Base-by-base conservation (phyloP, 2,113 vertebrate species). In the Actinemys pallida region DNA sequence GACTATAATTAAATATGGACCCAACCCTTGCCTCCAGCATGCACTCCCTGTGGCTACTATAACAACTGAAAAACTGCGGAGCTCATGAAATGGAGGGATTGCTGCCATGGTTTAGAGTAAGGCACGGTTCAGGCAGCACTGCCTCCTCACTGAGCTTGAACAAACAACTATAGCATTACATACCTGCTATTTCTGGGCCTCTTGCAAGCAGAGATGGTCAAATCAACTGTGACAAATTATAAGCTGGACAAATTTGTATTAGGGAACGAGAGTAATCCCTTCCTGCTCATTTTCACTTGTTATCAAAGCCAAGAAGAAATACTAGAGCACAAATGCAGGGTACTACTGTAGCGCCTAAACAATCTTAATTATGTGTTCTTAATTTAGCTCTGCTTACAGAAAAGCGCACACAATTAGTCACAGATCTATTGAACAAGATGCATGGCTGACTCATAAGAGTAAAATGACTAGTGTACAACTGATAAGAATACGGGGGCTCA, bases 381-480 rank as follows among this genome's bases (percentile, higher is more conserved):
- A 88, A 79, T 62, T 91, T 50, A 17, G 90, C 81, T 10, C 8
- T 88, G 22, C 75, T 92, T 92, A 87, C 53, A 90, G 84, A 91
- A 89, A 92, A 75, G 92, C 90, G 75, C 54, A 87, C 87, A 83
- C 35, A 83, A 96, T 96, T 96, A 97, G 92, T 96, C 97, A 96
- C 49, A 84, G 39, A n/a, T 59, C 2, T 81, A 94, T 81, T 97
- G 95, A 95, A 93, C 92, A 84, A 89, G 72, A 27, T 88, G 65
- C 91, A 82, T 95, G 92, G 78, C 92, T 98, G 98, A 98, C 95
- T 98, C 98, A 98, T 97, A 97, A 94, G 93, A 95, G 81, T 81
- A 94, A 95, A 95, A 90, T 86, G 84, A 54, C 93, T 94, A 95
- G 47, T 81, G 76, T 87, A 53, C 90, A 86, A 84, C 78, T 79